A percentile compares a stretch with the other conserved stretches of the same genome.
Conservation (phyloP, 2,113 vertebrate species). For the Bos taurus region DNA sequence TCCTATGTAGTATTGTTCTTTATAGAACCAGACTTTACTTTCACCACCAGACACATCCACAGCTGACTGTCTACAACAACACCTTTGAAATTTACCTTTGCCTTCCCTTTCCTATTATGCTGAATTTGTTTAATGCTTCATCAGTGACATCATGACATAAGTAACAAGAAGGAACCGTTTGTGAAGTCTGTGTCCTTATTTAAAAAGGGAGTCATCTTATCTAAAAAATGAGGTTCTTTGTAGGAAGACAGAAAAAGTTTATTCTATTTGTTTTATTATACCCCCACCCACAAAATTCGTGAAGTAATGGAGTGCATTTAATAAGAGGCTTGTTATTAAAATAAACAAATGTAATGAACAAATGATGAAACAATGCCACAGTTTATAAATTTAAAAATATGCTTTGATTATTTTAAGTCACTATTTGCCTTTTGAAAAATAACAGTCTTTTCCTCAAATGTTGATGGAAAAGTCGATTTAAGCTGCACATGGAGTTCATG, state of each 20-base stretch:
- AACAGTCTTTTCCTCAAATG: neutral
- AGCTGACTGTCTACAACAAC: neutral
- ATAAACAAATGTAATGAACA: neutral
- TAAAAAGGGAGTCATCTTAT: neutral
- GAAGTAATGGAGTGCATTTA: neutral
- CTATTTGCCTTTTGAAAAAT: neutral
- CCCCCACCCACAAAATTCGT: neutral
- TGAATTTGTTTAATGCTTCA: neutral
- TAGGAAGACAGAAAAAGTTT: neutral
- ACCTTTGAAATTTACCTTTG: neutral
- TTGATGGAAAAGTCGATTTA: neutral
- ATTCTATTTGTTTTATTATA: neutral
- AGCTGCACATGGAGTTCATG: neutral
- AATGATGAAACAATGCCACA: neutral
- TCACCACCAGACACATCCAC: neutral
- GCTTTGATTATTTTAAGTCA: neutral
- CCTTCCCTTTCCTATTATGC: neutral
- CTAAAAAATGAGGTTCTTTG: neutral
- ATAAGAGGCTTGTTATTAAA: neutral
- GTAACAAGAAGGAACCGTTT: neutral
- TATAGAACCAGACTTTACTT: neutral
- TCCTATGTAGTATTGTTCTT: neutral
- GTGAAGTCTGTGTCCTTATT: neutral
- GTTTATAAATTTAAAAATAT: neutral
- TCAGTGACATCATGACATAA: neutral